phyloP scores from a whole-genome alignment of 2,113 vertebrate species.

The Cettia cetti region DNA sequence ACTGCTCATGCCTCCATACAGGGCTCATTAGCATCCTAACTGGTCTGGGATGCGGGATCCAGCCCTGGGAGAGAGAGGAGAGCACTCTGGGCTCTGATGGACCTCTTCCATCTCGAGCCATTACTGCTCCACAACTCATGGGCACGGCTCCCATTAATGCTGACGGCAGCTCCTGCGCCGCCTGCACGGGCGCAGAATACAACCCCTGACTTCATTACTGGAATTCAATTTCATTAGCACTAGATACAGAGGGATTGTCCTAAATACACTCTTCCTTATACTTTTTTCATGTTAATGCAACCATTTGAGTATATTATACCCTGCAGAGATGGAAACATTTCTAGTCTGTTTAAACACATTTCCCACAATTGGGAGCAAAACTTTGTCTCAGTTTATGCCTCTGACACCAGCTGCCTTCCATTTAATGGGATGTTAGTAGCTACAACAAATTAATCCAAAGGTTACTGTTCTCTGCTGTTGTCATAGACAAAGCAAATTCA shows the following conservation, averaged over 20 bases:
- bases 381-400: constrained; percentile 68
- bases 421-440: constrained; percentile 61
- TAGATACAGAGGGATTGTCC: constrained; percentile 69
- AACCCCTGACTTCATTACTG: constrained; percentile 67
- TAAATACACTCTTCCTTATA: constrained; percentile 66
- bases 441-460: constrained; percentile 70
- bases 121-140: not conserved
- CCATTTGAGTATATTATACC: constrained; percentile 67
- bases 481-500: constrained; percentile 40
- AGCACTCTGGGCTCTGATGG: not conserved
- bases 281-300: constrained; percentile 70
- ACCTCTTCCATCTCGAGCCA: not conserved
- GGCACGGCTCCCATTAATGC: constrained; percentile 8
- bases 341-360: constrained; percentile 69
- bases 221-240: constrained; percentile 71
- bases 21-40: not conserved
- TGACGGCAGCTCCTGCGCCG: constrained; percentile 15
- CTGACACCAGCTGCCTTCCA: constrained; percentile 67
- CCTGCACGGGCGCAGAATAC: constrained; percentile 11
- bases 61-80: not conserved
- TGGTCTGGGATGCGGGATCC: not conserved
- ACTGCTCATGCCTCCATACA: not conserved
- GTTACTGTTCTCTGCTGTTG: constrained; percentile 53
- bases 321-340: constrained; percentile 69
- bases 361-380: constrained; percentile 63